A percentile compares a stretch with the other conserved stretches of the same genome.
phyloP scores from a whole-genome alignment of 30 jellyfish, hydroid and myxozoan genomes.

The Aurelia aurita region DNA sequence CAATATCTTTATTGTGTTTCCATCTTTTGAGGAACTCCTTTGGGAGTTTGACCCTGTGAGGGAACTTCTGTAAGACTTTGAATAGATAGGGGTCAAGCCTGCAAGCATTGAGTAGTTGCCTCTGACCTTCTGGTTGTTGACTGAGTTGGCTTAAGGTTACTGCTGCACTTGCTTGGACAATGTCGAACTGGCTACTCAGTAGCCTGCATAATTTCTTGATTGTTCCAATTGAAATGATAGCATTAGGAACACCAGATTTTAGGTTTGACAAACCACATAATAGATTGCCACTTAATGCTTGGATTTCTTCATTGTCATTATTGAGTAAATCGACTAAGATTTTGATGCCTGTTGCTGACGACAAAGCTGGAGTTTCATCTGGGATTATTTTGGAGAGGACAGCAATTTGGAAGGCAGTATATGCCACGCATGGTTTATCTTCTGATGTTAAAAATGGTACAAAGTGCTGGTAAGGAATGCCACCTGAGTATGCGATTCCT shows the following conservation, averaged over 20 bases:
- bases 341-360: slow-evolving; percentile 71
- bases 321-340: slow-evolving; percentile 54
- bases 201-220: slow-evolving; percentile 46
- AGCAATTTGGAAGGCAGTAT: slow-evolving; percentile 66
- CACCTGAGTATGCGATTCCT: slow-evolving; percentile 57
- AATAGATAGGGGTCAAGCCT: slow-evolving; percentile 62
- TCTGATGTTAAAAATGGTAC: slow-evolving; percentile 54
- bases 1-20: slow-evolving; percentile 61
- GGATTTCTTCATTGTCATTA: slow-evolving; percentile 57
- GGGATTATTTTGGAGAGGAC: slow-evolving; percentile 67
- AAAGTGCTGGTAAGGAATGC: slow-evolving; percentile 66
- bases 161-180: slow-evolving; percentile 72
- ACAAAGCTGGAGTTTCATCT: slow-evolving; percentile 69
- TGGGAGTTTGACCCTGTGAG: slow-evolving; percentile 55
- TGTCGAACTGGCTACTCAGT: slow-evolving; percentile 46
- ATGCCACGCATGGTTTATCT: slow-evolving; percentile 49
- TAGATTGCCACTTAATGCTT: slow-evolving; percentile 39
- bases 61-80: slow-evolving; percentile 56
- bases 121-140: slow-evolving; percentile 57
- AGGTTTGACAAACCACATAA: slow-evolving; percentile 52
- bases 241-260: slow-evolving; percentile 74
- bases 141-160: slow-evolving; percentile 43
- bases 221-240: slow-evolving; percentile 70
- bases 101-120: slow-evolving; percentile 63
- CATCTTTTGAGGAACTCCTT: slow-evolving; percentile 58